Base-by-base conservation (phyloP, 2,113 vertebrate species). In the Atherinomorus stipes region DNA sequence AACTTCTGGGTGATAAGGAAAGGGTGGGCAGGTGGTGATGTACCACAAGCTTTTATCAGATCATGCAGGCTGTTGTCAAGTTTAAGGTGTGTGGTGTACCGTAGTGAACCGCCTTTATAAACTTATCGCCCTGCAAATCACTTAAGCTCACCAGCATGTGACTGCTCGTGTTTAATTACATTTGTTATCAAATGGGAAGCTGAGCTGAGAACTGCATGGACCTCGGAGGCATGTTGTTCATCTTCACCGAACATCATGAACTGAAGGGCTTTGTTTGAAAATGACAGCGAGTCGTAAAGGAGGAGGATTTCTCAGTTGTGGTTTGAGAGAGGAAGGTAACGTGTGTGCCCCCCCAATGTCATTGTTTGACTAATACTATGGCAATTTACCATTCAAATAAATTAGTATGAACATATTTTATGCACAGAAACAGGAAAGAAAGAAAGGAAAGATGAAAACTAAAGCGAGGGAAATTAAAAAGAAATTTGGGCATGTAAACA, bases 11-110 rank as follows among this genome's bases (percentile, higher is more conserved):
- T 59, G 67, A 72, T 76, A 34, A 78, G 81, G 61, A 38, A 52
- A 71, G 23, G 54, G 63, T 71, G 64, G 66, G 60, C 57, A 66
- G 62, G 64, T 54, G 37, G 51, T 79, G 86, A 84, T 86, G 80
- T 73, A 85, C 65, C 74, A 23, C 38, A 4, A 60, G 37, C 22
- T 63, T 56, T 74, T 71, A 85, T 70, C 80, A 21, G 56, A 1
- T 45, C 76, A 40, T 37, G 50, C 80, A 76, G 71, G 71, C 71
- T 70, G 74, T 10, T 57, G 73, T 76, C 76, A 26, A 25, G 13
- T 53, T 63, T 50, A 68, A 68, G 47, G 21, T 52, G 1, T 26
- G 38, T 19, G 42, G 25, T 52, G 1, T 34, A 44, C 25, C 37
- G 16, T 7, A 28, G 68, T 38, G 51, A 44, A 31, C 25, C 44